Evolutionary conservation across 2,888 invertebrate genomes (phyloP).

Genomic region (Linnaemya tessellans): DNA sequence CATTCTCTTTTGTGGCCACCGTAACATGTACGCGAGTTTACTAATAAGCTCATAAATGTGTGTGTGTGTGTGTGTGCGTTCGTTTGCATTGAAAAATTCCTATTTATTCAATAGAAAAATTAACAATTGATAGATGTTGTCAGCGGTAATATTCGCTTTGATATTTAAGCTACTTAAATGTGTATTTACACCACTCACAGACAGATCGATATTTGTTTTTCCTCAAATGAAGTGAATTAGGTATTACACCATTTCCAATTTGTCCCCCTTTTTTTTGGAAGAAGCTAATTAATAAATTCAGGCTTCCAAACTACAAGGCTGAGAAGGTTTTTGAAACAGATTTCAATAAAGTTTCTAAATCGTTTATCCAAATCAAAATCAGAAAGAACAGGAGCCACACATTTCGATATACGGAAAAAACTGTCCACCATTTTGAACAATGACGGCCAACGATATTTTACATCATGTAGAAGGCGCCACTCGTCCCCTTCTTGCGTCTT

Average conservation of each 20-base stretch:
- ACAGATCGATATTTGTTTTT: slow-evolving; percentile 54
- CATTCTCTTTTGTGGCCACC: slow-evolving; percentile 6
- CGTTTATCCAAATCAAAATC: too few relatives aligned
- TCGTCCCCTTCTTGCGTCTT: too few relatives aligned
- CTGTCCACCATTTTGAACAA: too few relatives aligned
- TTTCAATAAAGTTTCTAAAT: too few relatives aligned
- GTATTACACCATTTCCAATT: slow-evolving; percentile 44
- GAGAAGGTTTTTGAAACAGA: too few relatives aligned
- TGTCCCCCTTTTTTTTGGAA: too few relatives aligned
- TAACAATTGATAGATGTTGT: slow-evolving; percentile 76
- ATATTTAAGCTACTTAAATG: slow-evolving; percentile 74
- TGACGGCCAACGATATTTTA: too few relatives aligned
- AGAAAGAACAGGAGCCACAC: too few relatives aligned
- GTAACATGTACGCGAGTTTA: background rate
- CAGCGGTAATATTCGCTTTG: slow-evolving; percentile 76
- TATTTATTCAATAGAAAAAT: slow-evolving; percentile 73
- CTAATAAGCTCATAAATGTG: background rate
- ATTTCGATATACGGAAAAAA: too few relatives aligned
- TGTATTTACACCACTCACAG: slow-evolving; percentile 46
- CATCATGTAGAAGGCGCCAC: too few relatives aligned
- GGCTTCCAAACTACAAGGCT: background rate
- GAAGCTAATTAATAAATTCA: too few relatives aligned
- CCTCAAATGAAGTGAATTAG: slow-evolving; percentile 63
- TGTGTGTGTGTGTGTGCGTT: background rate
- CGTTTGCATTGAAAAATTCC: background rate